Evolutionary conservation across 2,888 invertebrate genomes (phyloP), one percentile per base, ranked within the genome.

Genomic region (Folsomia candida): DNA sequence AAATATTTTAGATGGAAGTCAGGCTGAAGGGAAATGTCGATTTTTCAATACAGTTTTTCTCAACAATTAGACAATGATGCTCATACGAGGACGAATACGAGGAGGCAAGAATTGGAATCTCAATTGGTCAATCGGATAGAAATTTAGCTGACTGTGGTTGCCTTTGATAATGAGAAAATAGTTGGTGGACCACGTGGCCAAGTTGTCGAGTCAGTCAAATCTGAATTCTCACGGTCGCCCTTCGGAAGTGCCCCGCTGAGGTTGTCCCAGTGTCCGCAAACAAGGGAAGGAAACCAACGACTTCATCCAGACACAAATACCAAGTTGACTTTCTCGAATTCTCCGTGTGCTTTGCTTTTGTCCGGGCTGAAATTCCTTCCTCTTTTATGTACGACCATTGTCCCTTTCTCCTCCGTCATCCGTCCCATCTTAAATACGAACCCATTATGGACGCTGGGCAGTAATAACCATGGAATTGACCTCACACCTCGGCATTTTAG

Each of bases 171-270:
- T 72, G 68, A 51, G 72, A n/a, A n/a, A n/a, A n/a, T n/a, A 70
- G 75, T 72, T 28, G 63, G 63, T 59, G 68, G 68, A 76, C 76
- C 78, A 78, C 78, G 78, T 78, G 78, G 78, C 76, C 75, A 25
- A 47, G 47, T 63, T 73, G 75, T 76, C 78, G 51, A 47, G 9
- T 47, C 47, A 9, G 22, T 54, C 37, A 37, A 37, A 37, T 37
- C 37, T 37, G 18, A 77, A 76, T 78, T 78, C 78, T 78, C 78
- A 76, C 76, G 75, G 76, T 76, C 76, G 75, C 74, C 72, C 70
- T 72, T 76, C 78, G 78, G 78, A 78, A 78, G 76, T 78, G 62
- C 63, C 76, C 78, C 69, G 74, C 76, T 75, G 76, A 11, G 75
- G 68, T 71, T 76, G 74, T 76, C 64, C 71, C 68, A 71, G 37